Evolutionary conservation across 2,888 invertebrate species (phyloP), one percentile per base, ranked within the genome.

Genomic region (Macaria liturata): DNA sequence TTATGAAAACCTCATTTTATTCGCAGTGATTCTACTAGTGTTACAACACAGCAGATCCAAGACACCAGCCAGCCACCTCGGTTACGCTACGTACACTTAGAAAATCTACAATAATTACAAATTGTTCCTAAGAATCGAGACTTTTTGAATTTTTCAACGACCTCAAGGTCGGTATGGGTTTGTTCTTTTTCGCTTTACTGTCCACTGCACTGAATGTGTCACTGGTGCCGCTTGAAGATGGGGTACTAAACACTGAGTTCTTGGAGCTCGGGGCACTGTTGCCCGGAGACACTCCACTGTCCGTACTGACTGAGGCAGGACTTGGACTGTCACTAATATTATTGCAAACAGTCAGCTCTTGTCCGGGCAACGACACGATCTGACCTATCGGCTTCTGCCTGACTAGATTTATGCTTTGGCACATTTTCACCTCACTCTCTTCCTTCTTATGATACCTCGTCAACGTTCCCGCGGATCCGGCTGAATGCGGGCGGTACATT

Each of bases 41-140:
- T 4, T 37, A 37, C 1, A 7, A 37, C 5, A 37, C 34, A 37
- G 7, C 1, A 37, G 34, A 20, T 20, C 20, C 20, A 20, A 20
- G 34, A 7, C 34, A 37, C 7, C 7, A 6, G 34, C 4, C 73
- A 72, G 66, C 70, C 71, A 67, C 49, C 40, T 74, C 67, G 75
- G 76, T 83, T 83, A 80, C 66, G 61, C 88, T 88, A 88, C 82
- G 72, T 87, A 91, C 90, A 91, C 78, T 88, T 91, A 91, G 85
- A 91, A 91, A 91, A 91, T 90, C 90, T 91, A 91, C 89, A 88
- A 51, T 89, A 88, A 87, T 90, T 89, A 90, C 90, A 89, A 84
- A 83, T 73, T 67, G 81, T 60, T 59, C 48, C 83, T 88, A 90
- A 81, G 88, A 85, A 76, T 91, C 91, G 82, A 91, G 75, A 84